Conservation (phyloP, 2,797 vertebrate genomes). For the Acropternis orthonyx region DNA sequence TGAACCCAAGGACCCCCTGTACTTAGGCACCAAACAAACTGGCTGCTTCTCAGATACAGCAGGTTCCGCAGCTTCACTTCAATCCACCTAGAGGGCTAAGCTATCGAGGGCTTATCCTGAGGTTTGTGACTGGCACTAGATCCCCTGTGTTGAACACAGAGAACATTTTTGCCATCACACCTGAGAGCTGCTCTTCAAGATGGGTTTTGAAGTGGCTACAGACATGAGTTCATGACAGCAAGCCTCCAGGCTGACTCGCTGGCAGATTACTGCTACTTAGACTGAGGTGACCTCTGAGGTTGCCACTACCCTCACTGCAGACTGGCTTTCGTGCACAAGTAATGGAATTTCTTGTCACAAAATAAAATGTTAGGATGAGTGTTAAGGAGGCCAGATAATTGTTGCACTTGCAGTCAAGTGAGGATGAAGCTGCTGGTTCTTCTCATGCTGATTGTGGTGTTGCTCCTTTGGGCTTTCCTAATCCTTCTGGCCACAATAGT, state of each 20-base stretch:
- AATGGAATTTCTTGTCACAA: not conserved
- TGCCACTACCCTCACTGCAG: fast-evolving
- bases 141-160: not conserved
- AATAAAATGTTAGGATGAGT: not conserved
- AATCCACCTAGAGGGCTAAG: not conserved
- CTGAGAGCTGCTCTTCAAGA: not conserved
- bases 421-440: not conserved
- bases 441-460: not conserved
- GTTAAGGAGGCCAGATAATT: not conserved
- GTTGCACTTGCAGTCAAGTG: not conserved
- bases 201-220: not conserved
- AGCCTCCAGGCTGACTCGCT: not conserved
- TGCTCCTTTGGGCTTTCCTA: not conserved
- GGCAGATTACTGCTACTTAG: not conserved
- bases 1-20: fast-evolving
- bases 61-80: not conserved
- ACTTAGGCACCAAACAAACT: not conserved
- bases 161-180: not conserved
- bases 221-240: not conserved
- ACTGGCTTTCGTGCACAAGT: not conserved
- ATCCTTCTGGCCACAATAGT: not conserved
- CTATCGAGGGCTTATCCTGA: not conserved
- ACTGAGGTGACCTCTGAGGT: not conserved
- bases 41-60: not conserved
- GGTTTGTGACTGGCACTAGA: not conserved